Evolutionary conservation across 2,888 invertebrate genomes (phyloP), one percentile per base, ranked within the genome.

Genomic region (Caenorhabditis virilis): DNA sequence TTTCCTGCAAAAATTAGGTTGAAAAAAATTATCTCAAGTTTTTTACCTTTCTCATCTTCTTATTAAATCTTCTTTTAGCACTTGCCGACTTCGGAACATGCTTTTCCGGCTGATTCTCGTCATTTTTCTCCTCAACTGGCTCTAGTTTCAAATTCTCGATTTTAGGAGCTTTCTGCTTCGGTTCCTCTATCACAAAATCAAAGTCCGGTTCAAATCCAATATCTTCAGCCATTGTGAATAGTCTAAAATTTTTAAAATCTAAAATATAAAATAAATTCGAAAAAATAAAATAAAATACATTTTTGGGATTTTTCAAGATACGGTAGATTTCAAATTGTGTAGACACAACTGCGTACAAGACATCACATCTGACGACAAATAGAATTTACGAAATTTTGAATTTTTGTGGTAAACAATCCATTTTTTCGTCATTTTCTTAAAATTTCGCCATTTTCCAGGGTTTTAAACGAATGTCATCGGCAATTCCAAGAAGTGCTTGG

Each of bases 401-500:
- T 38, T 16, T 38, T 38, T 38, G 15, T 38, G 18, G 35, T 7
- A 25, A 55, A 55, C 41, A 48, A 11, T n/a, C n/a, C n/a, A n/a
- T n/a, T n/a, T n/a, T n/a, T n/a, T n/a, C 13, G 30, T 30, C 30
- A 30, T 9, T 9, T 30, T 30, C 13, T 30, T 20, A 39, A 39
- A 16, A 18, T 6, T 18, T 20, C 3, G 22, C 23, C 7, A 18
- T 20, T 36, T 52, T 30, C 27, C 36, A 53, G 42, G 48, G 49
- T 36, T 38, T 33, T 2, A 35, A 42, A 48, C 43, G 43, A 45
- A 70, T 73, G 73, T 54, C 54, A 42, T 45, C 69, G 23, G 61
- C 69, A 47, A 71, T 78, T 39, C 48, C 76, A 9, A 66, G 67
- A 42, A 58, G 63, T 22, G 49, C 65, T 36, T 80, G 80, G 80